Evolutionary conservation across 1,140 invertebrate genomes (phyloP).

Genomic region (Euglossa dilemma): DNA sequence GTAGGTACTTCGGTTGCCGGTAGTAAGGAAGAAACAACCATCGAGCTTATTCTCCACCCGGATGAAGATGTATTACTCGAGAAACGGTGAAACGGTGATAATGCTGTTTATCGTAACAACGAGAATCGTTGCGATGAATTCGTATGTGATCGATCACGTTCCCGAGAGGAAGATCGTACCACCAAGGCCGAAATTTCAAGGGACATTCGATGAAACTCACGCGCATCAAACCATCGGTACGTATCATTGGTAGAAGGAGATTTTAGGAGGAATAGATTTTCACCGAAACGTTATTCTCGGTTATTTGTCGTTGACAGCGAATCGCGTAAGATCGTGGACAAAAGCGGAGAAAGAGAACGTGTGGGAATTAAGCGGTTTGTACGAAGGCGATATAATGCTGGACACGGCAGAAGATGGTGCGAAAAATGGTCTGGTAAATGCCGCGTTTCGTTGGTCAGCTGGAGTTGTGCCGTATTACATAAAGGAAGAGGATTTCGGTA

Average conservation of each 20-base stretch:
- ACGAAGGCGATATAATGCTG: conserved; percentile 85
- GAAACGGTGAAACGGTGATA: neutral
- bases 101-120: neutral
- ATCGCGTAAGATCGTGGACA: conserved; percentile 71
- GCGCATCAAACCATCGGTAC: conserved; percentile 64
- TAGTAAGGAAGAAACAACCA: too few relatives aligned
- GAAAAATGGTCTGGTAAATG: conserved; percentile 85
- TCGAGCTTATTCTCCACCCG: neutral
- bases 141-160: conserved; percentile 21
- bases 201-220: conserved; percentile 51
- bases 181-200: conserved; percentile 58
- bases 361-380: conserved; percentile 84
- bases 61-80: neutral
- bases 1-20: neutral
- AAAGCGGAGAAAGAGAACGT: conserved; percentile 72
- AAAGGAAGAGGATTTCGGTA: conserved; percentile 86
- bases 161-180: conserved; percentile 41
- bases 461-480: conserved; percentile 87
- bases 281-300: neutral
- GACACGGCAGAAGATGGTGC: conserved; percentile 67
- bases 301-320: conserved; percentile 48
- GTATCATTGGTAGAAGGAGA: too few relatives aligned
- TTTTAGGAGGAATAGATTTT: too few relatives aligned
- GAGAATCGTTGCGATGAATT: neutral
- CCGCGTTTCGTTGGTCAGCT: conserved; percentile 84